Base-by-base conservation (phyloP, 2,888 invertebrate species). In the Pegoplata infirma region DNA sequence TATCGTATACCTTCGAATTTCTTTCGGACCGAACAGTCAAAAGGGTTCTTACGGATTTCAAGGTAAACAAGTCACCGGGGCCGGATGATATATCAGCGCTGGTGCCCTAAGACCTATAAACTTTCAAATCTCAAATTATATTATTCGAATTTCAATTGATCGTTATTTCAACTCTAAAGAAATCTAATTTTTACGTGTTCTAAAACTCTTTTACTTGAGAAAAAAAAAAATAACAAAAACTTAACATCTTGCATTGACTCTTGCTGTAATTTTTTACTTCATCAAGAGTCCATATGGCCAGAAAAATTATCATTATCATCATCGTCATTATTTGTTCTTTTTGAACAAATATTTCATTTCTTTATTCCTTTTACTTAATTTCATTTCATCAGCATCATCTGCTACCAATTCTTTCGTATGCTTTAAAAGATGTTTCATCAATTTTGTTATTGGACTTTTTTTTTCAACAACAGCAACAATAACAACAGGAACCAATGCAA, bases 381-480 rank as follows among this genome's bases (percentile, higher is more conserved):
- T n/a, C n/a, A n/a, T 17, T 14, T 21, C 2, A 10, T 44, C 23
- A 59, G 46, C 74, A 74, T 75, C 59, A 63, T 75, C 68, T 75
- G 68, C 68, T 68, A 23, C 36, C 68, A 75, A 75, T 59, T 59
- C 51, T 46, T 7, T 28, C 5, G 32, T 36, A 28, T 36, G 49
- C 58, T 66, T 59, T 46, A 32, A n/a, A 67, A 59, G 36, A 59
- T 67, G 46, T 44, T 74, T 59, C 67, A 67, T 73, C 58, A 73
- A 66, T 73, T 51, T 51, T 23, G 14, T 23, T 61, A 55, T 75
- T 67, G 23, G 47, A 53, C 47, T 58, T 61, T 61, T 58, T 61
- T 61, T 16, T n/a, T 53, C n/a, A 61, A n/a, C 46, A 28, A 36
- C 74, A 28, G n/a, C n/a, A n/a, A n/a, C n/a, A n/a, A n/a, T n/a